These are phyloP conservation scores for Apeltes quadracus DNA, from an alignment of 2,113 vertebrate genomes.

Conservation along the genomic window DNA sequence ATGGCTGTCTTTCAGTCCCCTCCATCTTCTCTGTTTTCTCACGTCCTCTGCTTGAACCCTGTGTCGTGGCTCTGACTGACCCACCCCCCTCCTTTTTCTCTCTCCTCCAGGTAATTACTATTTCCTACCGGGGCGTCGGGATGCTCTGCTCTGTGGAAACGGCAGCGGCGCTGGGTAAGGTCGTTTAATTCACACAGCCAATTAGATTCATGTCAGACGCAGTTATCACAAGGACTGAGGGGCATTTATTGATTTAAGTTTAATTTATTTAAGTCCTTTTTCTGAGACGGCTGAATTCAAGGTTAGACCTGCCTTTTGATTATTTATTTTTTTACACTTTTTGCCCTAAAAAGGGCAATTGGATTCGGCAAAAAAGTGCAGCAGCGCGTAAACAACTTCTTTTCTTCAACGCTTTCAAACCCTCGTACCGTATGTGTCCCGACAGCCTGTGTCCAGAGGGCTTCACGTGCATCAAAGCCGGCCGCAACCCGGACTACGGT, in stretches of 20 bases:
- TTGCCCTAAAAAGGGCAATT: neutral
- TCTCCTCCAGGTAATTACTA: conserved; percentile 88
- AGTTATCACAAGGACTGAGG: conserved; percentile 12
- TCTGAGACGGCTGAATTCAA: neutral
- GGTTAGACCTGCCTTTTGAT: neutral
- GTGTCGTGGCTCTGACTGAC: neutral
- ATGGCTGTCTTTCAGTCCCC: neutral
- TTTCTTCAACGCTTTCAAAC: neutral
- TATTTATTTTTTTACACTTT: neutral
- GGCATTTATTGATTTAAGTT: neutral
- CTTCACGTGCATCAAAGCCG: conserved; percentile 90
- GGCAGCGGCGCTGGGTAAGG: conserved; percentile 94
- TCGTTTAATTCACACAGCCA: conserved; percentile 62
- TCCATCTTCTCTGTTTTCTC: neutral
- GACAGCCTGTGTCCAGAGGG: conserved; percentile 94
- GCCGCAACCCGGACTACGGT: conserved; percentile 94
- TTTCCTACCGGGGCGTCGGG: conserved; percentile 88
- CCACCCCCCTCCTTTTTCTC: neutral
- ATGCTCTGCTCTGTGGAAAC: conserved; percentile 96
- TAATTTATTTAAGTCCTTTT: neutral
- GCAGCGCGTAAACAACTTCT: neutral
- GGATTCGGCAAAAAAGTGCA: neutral
- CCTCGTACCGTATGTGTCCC: conserved; percentile 32
- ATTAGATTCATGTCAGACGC: conserved; percentile 43
- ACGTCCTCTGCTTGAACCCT: neutral